phyloP scores from a whole-genome alignment of 1,140 invertebrate genomes.

The Drosophila ercepeae region DNA sequence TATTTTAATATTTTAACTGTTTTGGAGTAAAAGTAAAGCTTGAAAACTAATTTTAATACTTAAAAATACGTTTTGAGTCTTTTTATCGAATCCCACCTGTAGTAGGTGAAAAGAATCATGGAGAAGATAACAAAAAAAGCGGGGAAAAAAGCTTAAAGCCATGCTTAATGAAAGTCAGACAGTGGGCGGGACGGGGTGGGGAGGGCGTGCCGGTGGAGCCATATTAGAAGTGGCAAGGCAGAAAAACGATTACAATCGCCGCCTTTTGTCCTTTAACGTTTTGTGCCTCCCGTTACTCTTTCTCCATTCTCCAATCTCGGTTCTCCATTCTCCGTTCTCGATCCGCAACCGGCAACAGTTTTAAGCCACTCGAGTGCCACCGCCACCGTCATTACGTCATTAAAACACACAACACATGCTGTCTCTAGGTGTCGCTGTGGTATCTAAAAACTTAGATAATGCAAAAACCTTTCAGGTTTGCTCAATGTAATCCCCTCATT shows the following conservation, averaged over 20 bases:
- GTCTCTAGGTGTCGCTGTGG: slow-evolving; percentile 1
- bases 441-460: slow-evolving; percentile 22
- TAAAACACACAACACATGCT: slow-evolving; percentile 5
- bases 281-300: background rate
- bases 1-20: too few relatives aligned
- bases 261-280: slow-evolving; percentile 9
- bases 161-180: slow-evolving; percentile 63
- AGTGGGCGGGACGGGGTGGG: slow-evolving; percentile 23
- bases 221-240: slow-evolving; percentile 28
- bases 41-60: too few relatives aligned
- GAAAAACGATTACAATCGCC: slow-evolving; percentile 21
- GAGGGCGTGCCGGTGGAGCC: background rate
- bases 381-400: slow-evolving; percentile 35
- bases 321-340: background rate
- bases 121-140: slow-evolving; percentile 31
- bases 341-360: slow-evolving; percentile 3
- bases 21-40: too few relatives aligned
- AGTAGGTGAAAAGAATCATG: slow-evolving; percentile 7
- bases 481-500: slow-evolving; percentile 28
- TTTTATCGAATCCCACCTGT: background rate
- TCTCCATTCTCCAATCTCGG: background rate
- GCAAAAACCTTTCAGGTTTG: slow-evolving; percentile 27
- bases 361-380: slow-evolving; percentile 10
- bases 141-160: too few relatives aligned
- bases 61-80: too few relatives aligned